Evolutionary conservation across 2,113 vertebrate species (phyloP).

Genomic region (Puma concolor): DNA sequence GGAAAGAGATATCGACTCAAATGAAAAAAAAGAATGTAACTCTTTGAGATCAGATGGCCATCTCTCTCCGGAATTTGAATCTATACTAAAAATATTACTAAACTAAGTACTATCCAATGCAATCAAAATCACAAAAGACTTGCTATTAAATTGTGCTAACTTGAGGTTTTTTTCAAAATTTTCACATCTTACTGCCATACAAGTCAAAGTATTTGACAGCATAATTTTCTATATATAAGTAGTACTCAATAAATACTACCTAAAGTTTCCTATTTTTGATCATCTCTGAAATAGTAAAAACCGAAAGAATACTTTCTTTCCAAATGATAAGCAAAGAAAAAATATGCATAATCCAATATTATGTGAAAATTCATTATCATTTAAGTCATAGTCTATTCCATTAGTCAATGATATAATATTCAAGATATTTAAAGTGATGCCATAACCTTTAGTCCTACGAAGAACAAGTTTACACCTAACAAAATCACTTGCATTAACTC

Average conservation of each 20-base stretch:
- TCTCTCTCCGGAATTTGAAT: neutral
- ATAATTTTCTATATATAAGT: neutral
- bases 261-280: conserved; percentile 27
- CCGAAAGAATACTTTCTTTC: neutral
- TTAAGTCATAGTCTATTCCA: neutral
- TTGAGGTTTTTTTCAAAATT: conserved; percentile 32
- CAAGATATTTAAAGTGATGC: conserved; percentile 1
- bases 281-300: neutral
- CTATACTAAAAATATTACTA: neutral
- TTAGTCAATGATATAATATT: conserved; percentile 18
- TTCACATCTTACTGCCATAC: neutral
- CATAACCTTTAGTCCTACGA: neutral
- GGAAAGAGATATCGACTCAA: neutral
- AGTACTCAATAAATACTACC: neutral
- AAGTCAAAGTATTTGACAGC: neutral
- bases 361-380: neutral
- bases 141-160: neutral
- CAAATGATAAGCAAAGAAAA: conserved; percentile 30
- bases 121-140: neutral
- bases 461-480: neutral
- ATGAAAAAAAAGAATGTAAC: neutral
- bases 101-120: neutral
- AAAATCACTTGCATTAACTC: conserved; percentile 9
- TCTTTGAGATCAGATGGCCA: neutral
- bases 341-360: neutral